Percentiles rank a stretch among this genome's conserved stretches.
Conservation (phyloP, 2,797 vertebrate genomes). For the Anas bernieri region DNA sequence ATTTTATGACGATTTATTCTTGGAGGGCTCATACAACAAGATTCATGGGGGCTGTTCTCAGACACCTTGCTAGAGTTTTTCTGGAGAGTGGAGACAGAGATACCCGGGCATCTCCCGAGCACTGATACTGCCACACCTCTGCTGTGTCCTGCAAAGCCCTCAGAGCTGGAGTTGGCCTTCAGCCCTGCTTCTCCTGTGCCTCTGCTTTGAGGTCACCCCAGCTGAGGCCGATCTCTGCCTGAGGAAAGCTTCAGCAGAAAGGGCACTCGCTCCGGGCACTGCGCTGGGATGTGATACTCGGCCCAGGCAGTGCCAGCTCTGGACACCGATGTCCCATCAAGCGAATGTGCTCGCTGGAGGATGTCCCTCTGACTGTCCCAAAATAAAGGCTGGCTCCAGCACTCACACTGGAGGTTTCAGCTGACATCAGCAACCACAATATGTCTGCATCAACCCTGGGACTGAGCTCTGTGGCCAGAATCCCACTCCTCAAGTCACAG, state of each 20-base stretch:
- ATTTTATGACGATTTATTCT: not conserved
- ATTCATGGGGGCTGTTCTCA: not conserved
- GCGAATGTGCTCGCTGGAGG: not conserved
- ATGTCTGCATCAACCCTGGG: not conserved
- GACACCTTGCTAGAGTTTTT: not conserved
- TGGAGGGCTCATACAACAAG: not conserved
- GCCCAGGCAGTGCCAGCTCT: not conserved
- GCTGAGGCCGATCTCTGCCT: not conserved
- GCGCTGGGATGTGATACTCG: not conserved
- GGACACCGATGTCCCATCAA: not conserved
- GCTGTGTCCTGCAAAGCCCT: not conserved
- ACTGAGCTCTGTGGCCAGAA: not conserved
- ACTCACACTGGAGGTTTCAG: not conserved
- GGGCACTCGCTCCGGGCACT: not conserved
- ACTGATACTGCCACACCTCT: not conserved
- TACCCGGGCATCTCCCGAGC: not conserved
- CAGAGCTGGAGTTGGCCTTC: not conserved
- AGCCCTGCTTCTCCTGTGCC: not conserved
- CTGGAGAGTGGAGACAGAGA: not conserved
- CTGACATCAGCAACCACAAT: not conserved
- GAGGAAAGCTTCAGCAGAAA: not conserved
- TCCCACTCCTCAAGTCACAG: not conserved
- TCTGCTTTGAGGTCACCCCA: constrained; percentile 1
- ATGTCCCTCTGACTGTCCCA: not conserved
- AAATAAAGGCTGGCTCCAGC: not conserved